Evolutionary conservation across 2,113 vertebrate species (phyloP).

Genomic region (Microcebus lehilahytsara): DNA sequence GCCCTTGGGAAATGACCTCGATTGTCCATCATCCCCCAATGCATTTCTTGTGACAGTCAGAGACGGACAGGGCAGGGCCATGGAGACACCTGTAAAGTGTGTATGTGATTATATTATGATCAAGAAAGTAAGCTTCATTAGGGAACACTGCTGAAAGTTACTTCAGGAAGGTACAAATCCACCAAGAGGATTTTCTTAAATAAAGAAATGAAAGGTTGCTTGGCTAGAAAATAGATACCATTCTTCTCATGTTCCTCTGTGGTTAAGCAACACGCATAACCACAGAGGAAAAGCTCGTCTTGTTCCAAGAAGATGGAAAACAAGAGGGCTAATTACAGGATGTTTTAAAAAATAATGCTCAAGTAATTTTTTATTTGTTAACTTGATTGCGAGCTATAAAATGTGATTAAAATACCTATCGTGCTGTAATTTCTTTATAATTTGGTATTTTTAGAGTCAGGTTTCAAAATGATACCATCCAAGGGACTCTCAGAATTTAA

Average conservation of each 20-base stretch:
- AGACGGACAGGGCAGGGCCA: neutral
- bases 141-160: neutral
- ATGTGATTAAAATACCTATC: constrained; percentile 66
- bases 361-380: constrained; percentile 60
- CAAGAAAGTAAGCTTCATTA: neutral
- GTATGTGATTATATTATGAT: neutral
- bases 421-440: constrained; percentile 64
- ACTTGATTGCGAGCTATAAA: constrained; percentile 67
- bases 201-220: constrained; percentile 13
- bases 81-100: neutral
- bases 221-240: neutral
- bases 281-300: neutral
- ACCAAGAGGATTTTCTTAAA: constrained; percentile 3
- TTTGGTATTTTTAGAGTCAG: constrained; percentile 66
- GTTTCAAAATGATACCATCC: constrained; percentile 59
- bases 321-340: constrained; percentile 57
- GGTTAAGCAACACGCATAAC: neutral
- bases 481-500: constrained; percentile 63
- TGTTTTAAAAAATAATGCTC: constrained; percentile 59
- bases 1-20: neutral
- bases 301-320: constrained; percentile 47
- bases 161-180: neutral
- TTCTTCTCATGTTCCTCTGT: neutral
- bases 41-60: neutral
- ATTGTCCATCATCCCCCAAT: neutral